These are phyloP conservation scores for Symphodus melops DNA, from an alignment of 2,113 vertebrate species.

Conservation along the genomic window DNA sequence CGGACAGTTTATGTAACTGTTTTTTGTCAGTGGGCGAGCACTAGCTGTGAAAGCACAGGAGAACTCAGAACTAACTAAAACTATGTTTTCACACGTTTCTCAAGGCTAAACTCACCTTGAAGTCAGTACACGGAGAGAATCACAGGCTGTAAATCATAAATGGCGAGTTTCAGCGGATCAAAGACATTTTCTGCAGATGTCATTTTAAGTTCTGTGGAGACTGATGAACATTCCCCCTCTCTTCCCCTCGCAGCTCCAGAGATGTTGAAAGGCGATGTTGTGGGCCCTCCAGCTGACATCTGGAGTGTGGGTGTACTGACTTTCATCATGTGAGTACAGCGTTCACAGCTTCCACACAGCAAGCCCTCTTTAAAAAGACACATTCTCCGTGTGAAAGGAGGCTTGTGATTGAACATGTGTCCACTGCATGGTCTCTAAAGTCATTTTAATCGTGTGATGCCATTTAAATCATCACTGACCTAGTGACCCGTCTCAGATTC, in stretches of 20 bases:
- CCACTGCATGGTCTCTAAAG: not conserved
- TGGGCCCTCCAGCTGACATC: constrained; percentile 95
- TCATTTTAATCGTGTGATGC: not conserved
- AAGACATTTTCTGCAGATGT: not conserved
- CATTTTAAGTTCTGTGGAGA: constrained; percentile 9
- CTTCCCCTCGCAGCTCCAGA: constrained; percentile 88
- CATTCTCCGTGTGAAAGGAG: constrained; percentile 7
- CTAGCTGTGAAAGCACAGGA: not conserved
- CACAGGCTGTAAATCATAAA: not conserved
- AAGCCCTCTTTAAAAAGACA: constrained; percentile 34
- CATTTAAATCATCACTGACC: too few species aligned
- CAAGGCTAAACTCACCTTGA: not conserved
- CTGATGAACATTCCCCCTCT: constrained; percentile 25
- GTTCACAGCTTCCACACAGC: constrained; percentile 40
- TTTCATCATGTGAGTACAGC: constrained; percentile 94
- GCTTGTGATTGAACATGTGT: not conserved
- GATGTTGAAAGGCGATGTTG: constrained; percentile 96
- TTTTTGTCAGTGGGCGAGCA: not conserved
- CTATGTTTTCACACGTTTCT: not conserved
- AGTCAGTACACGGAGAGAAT: not conserved
- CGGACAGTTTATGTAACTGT: constrained; percentile 2
- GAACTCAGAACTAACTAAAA: not conserved
- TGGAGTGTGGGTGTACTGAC: constrained; percentile 93
- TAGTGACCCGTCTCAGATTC: not conserved
- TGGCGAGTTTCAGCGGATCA: not conserved